Evolutionary conservation across 2,888 invertebrate genomes (phyloP).

Genomic region (Nebria brevicollis): DNA sequence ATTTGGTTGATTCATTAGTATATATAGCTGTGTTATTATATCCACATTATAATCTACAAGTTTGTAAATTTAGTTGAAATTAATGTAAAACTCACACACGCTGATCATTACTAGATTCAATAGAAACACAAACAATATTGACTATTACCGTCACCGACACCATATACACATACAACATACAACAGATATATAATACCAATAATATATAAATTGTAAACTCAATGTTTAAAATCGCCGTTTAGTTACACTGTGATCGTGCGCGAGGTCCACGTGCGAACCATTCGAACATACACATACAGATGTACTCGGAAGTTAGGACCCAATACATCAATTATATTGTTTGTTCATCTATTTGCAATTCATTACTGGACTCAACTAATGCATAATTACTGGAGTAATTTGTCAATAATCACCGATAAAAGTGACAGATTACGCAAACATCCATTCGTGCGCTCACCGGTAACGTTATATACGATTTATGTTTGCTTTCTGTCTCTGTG

Average conservation of each 20-base stretch:
- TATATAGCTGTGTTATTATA: too few relatives aligned
- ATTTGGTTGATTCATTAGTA: too few relatives aligned
- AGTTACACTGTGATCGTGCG: background rate
- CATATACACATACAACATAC: background rate
- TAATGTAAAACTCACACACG: background rate
- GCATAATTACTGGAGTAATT: conserved; percentile 46
- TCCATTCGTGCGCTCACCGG: conserved; percentile 13
- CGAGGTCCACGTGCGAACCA: background rate
- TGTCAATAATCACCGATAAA: conserved; percentile 47
- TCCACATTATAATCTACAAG: background rate
- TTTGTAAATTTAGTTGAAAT: background rate
- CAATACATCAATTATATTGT: conserved; percentile 46
- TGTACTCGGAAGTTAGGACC: conserved; percentile 5
- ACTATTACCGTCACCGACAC: conserved; percentile 32
- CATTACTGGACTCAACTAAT: conserved; percentile 46
- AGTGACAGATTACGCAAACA: conserved; percentile 46
- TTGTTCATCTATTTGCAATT: conserved; percentile 47
- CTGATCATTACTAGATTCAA: background rate
- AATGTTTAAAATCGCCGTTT: background rate
- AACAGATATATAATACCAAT: background rate
- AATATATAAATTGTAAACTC: background rate
- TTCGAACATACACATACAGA: background rate
- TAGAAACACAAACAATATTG: conserved; percentile 38
- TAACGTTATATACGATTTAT: conserved; percentile 6
- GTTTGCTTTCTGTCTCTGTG: background rate